Evolutionary conservation across 1,140 invertebrate genomes (phyloP), one percentile per base, ranked within the genome.

Genomic region (Caenorhabditis elegans): DNA sequence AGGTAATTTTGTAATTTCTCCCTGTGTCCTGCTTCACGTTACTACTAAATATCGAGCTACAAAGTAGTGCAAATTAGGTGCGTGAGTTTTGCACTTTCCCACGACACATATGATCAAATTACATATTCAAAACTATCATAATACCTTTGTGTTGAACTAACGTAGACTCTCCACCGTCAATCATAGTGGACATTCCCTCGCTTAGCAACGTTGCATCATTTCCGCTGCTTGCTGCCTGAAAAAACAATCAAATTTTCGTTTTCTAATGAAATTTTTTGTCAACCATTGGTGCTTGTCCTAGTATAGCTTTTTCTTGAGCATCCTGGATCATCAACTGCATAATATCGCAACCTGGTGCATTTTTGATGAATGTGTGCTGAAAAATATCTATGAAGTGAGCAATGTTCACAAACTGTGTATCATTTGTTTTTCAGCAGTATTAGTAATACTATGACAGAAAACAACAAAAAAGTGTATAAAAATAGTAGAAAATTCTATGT

Each of bases 321-420:
- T 88, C 86, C 60, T 65, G 65, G 49, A 88, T 88, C 87, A 88
- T 90, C 43, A 83, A 84, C 76, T 87, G 80, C 10, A 89, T 46
- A 17, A 85, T 84, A 31, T 85, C 82, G 31, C 85, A 82, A 15
- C 88, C 88, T 70, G 84, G 80, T 0, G 88, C 83, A 55, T 78
- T 87, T 43, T 75, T 39, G 46, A 90, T 83, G 77, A 89, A 89
- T 28, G 88, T 77, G 47, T 88, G 84, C 86, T 89, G 65, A n/a
- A 85, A 88, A 83, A 28, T 26, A 2, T 2, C 4, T 17, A 47
- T 31, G 49, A 34, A 31, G 11, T 19, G 15, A 24, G 46, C 10
- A 22, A 34, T 75, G 46, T 75, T 39, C 1, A 55, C 1, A 26
- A 10, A 26, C 15, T 19, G 34, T 55, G n/a, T n/a, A n/a, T n/a